A percentile compares a stretch with the other conserved stretches of the same genome.
These are phyloP conservation scores for Oreocharis arfaki DNA, from an alignment of 2,113 vertebrate species.

Conservation along the genomic window DNA sequence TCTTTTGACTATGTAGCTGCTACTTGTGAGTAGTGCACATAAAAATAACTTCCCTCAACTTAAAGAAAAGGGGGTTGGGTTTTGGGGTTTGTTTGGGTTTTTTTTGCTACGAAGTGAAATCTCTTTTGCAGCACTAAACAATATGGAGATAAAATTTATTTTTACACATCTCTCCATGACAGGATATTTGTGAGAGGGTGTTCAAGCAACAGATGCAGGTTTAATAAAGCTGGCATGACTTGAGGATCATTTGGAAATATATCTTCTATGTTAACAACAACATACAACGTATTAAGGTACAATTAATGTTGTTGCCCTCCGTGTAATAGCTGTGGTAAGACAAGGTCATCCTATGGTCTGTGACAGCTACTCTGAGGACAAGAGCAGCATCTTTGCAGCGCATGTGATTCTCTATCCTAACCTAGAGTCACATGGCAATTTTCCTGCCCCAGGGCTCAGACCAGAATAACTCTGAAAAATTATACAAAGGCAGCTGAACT, in stretches of 20 bases:
- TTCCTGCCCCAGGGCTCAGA: background rate
- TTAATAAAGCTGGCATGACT: background rate
- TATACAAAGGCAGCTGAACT: background rate
- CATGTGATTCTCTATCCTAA: background rate
- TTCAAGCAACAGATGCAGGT: background rate
- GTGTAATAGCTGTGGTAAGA: background rate
- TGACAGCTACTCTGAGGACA: background rate
- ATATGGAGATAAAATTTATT: background rate
- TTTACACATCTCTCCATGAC: background rate
- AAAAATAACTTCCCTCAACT: background rate
- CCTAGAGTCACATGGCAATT: background rate
- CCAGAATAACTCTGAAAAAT: background rate
- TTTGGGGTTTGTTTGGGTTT: rapidly evolving
- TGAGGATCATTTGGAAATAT: background rate
- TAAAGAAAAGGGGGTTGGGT: background rate
- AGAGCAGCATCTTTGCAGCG: background rate
- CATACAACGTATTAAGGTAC: background rate
- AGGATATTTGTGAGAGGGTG: background rate
- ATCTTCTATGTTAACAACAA: background rate
- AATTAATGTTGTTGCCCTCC: background rate
- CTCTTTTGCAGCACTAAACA: background rate
- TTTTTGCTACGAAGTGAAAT: background rate
- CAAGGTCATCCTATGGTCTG: background rate
- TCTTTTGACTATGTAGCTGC: background rate
- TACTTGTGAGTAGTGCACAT: background rate